Evolutionary conservation across 2,888 invertebrate species (phyloP).

Genomic region (Orchesellides sinensis): DNA sequence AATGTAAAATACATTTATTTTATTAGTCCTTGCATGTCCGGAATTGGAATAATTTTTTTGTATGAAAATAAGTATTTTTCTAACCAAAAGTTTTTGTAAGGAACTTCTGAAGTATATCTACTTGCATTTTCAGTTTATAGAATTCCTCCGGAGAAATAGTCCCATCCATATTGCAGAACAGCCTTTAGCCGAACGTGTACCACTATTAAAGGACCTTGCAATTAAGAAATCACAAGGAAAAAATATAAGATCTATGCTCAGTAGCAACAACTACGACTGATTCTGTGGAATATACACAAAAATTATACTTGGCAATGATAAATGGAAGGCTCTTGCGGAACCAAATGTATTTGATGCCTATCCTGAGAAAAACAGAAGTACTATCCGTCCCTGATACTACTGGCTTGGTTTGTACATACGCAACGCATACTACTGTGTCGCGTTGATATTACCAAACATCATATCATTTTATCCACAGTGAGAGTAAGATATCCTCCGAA

Average conservation of each 20-base stretch:
- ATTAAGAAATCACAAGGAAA: not conserved
- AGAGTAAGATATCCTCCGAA: constrained; percentile 49
- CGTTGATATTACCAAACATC: too few relatives aligned
- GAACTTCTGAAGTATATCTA: constrained; percentile 49
- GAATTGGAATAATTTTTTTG: not conserved
- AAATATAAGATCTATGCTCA: not conserved
- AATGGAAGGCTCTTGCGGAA: constrained; percentile 2
- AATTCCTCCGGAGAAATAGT: constrained; percentile 49
- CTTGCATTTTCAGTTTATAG: constrained; percentile 46
- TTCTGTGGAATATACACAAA: not conserved
- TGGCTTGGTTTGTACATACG: not conserved
- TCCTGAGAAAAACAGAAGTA: not conserved
- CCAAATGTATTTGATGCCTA: too few relatives aligned
- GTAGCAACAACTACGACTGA: not conserved
- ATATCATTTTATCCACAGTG: not conserved
- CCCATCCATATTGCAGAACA: constrained; percentile 25
- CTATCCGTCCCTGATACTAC: not conserved
- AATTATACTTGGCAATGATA: not conserved
- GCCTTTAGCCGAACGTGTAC: not conserved
- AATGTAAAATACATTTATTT: not conserved
- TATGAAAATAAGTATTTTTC: not conserved
- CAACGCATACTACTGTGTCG: too few relatives aligned
- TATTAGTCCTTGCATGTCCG: too few relatives aligned
- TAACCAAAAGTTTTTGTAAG: constrained; percentile 56
- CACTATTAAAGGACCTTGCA: too few relatives aligned